Evolutionary conservation across 2,888 invertebrate species (phyloP), one percentile per base, ranked within the genome.

Genomic region (Aricia artaxerxes): DNA sequence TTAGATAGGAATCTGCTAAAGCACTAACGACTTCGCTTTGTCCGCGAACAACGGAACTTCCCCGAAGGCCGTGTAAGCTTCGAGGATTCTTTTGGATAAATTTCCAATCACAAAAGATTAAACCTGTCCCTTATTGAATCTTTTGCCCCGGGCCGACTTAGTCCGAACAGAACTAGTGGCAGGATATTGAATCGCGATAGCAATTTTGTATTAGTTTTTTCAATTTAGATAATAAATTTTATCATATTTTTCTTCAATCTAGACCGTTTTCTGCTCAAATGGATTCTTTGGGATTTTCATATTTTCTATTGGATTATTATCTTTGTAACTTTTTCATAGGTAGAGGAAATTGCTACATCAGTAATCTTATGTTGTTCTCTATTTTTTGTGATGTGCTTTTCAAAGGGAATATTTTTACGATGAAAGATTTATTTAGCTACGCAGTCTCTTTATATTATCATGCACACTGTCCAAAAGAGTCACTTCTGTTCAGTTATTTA

Each of bases 91-190:
- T 81, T 80, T 82, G 82, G 85, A 84, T 84, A 85, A 83, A 84
- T 88, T 90, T 90, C 88, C 90, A 92, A 92, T 92, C 90, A 90
- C 88, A 88, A 88, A 87, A 88, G 89, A 90, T 91, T 90, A 90
- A 89, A 88, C 88, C 89, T 88, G 86, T 86, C 90, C 90, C 89
- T 92, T 91, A 92, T 91, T 92, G 90, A 89, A 88, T 87, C 88
- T 87, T 81, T 80, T 84, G 90, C 91, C 87, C 83, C 85, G 82
- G 90, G 91, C 40, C 31, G 57, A 44, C 24, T 61, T 13, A 40
- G 60, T 75, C 31, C 57, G 24, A 13, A 75, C 53, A 53, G 73
- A 75, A 75, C 53, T 75, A 75, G 75, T 75, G 53, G 75, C 40
- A 73, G 40, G 73, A 73, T 76, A 76, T 57, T 76, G 49, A 57